A percentile compares a stretch with the other conserved stretches of the same genome.
phyloP scores from a whole-genome alignment of 2,113 vertebrate genomes.

The Illadopsis cleaveri region DNA sequence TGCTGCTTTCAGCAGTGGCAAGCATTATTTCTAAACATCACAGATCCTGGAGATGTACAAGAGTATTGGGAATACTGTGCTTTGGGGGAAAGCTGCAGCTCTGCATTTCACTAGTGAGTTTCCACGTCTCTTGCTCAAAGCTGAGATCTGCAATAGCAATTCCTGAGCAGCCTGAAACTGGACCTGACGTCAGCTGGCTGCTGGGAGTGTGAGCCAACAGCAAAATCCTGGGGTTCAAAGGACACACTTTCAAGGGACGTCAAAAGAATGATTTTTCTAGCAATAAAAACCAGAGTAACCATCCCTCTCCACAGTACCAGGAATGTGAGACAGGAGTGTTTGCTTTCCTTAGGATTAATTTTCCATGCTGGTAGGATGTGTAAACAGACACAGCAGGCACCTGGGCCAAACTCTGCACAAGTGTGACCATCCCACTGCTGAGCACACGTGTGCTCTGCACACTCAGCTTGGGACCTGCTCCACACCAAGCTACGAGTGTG shows the following conservation, averaged over 20 bases:
- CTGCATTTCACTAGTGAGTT: not conserved
- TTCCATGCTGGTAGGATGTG: not conserved
- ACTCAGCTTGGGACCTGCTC: not conserved
- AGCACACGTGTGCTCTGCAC: not conserved
- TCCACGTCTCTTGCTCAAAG: not conserved
- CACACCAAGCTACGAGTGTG: rapidly evolving
- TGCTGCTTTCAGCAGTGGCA: not conserved
- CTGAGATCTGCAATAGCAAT: not conserved
- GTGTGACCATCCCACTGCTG: rapidly evolving
- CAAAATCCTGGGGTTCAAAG: not conserved
- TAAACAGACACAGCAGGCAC: not conserved
- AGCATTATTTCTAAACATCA: not conserved
- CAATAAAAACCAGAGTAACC: not conserved
- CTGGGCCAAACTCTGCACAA: rapidly evolving
- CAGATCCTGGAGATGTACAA: not conserved
- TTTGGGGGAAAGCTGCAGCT: not conserved
- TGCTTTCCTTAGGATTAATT: not conserved
- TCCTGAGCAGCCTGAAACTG: not conserved
- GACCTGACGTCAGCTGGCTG: rapidly evolving
- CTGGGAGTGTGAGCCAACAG: not conserved
- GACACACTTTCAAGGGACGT: not conserved
- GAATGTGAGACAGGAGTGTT: not conserved
- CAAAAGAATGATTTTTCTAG: not conserved
- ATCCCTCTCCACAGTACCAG: not conserved
- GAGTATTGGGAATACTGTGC: not conserved